These are phyloP conservation scores for Ylistrum balloti DNA, from an alignment of 1,140 invertebrate species.

Conservation along the genomic window DNA sequence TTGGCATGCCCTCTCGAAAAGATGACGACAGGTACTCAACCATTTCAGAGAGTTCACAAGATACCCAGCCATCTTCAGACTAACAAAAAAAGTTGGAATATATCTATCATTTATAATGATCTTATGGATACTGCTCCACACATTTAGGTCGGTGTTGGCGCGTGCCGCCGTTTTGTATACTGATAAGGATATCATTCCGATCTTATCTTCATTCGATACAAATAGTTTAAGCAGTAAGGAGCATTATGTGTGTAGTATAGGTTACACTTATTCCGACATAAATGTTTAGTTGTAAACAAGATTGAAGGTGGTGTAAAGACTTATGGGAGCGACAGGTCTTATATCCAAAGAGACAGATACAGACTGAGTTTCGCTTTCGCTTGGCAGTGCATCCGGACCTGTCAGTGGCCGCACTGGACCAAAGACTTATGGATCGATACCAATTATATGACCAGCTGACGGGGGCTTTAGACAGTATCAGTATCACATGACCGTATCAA, in stretches of 20 bases:
- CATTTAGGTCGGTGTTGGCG: neutral
- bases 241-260: neutral
- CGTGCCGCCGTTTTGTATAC: neutral
- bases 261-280: neutral
- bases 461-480: neutral
- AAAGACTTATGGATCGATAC: conserved; percentile 34
- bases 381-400: neutral
- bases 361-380: neutral
- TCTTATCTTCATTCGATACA: neutral
- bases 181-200: neutral
- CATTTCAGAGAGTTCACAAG: too few species aligned
- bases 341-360: neutral
- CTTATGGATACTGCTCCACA: neutral
- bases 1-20: too few species aligned
- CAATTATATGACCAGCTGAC: conserved; percentile 33
- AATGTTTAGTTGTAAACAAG: neutral
- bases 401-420: neutral
- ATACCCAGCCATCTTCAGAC: neutral
- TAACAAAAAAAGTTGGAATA: neutral
- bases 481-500: conserved; percentile 5
- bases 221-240: neutral
- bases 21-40: too few species aligned
- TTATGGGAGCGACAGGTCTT: neutral
- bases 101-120: neutral
- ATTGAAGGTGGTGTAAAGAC: neutral